Evolutionary conservation across 2,113 vertebrate genomes (phyloP), one percentile per base, ranked within the genome.

Genomic region (Ginglymostoma cirratum): DNA sequence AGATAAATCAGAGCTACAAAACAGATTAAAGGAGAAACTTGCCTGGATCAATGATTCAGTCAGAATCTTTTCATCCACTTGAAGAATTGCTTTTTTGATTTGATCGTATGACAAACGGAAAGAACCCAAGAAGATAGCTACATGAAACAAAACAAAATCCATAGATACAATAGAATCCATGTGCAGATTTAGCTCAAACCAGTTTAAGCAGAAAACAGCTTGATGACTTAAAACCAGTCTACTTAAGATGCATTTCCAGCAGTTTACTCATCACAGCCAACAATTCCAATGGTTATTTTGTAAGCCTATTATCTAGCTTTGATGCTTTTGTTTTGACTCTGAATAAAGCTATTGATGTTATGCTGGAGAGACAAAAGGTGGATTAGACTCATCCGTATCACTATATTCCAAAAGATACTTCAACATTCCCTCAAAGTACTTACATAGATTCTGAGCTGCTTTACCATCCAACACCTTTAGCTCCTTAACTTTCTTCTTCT

Each of bases 401-500:
- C 15, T 30, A 24, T 42, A 94, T 72, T 45, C 42, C 52, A 34
- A 34, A 45, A 94, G 48, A 94, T 70, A 72, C 8, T 42, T 38
- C 5, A 67, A 66, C 66, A 27, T 52, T 72, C 66, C 0, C 10
- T 72, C 67, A 5, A 72, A 15, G 23, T 96, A 98, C 98, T 98
- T 97, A 98, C 98, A 99, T 52, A 99, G 98, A 96, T 98, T 98
- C 97, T 99, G 98, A 42, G 98, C 98, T 1, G 96, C 96, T 97
- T 98, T 99, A 27, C 96, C 90, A 96, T 98, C 98, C 95, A 99
- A 95, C 45, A 98, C 96, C 96, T 98, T 98, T 96, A 99, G 97
- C 97, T 99, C 98, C 96, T 98, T 99, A 76, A 97, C 97, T 96
- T 99, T 99, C 97, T 98, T 98, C 97, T 99, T 99, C 96, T 97